Evolutionary conservation across 2,113 vertebrate species (phyloP).

Genomic region (Menura novaehollandiae): DNA sequence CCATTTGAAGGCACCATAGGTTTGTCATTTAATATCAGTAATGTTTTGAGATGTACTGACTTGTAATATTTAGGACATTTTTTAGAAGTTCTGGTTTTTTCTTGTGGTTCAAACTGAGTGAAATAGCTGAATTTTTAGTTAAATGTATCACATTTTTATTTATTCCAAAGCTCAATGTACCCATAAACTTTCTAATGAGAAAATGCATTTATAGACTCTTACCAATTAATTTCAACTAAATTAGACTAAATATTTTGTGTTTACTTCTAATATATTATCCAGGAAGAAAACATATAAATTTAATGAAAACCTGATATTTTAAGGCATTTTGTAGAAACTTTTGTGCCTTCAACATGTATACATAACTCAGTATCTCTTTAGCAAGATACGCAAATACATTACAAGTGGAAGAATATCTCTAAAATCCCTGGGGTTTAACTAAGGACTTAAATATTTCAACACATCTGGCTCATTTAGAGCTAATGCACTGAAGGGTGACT

Average conservation of each 20-base stretch:
- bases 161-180: not conserved
- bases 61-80: not conserved
- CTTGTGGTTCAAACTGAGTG: not conserved
- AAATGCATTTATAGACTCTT: not conserved
- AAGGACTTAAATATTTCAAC: constrained; percentile 39
- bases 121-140: not conserved
- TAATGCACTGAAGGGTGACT: constrained; percentile 32
- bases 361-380: not conserved
- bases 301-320: not conserved
- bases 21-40: not conserved
- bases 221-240: not conserved
- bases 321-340: not conserved
- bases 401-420: not conserved
- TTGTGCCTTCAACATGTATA: not conserved
- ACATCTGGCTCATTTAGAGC: constrained; percentile 32
- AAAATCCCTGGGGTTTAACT: not conserved
- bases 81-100: not conserved
- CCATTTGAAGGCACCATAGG: not conserved
- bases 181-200: not conserved
- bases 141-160: not conserved
- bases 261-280: not conserved
- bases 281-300: not conserved
- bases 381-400: not conserved
- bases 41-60: not conserved
- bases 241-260: not conserved